Conservation (phyloP, 2,113 vertebrate genomes). For the Calyptommatus sinebrachiatus region DNA sequence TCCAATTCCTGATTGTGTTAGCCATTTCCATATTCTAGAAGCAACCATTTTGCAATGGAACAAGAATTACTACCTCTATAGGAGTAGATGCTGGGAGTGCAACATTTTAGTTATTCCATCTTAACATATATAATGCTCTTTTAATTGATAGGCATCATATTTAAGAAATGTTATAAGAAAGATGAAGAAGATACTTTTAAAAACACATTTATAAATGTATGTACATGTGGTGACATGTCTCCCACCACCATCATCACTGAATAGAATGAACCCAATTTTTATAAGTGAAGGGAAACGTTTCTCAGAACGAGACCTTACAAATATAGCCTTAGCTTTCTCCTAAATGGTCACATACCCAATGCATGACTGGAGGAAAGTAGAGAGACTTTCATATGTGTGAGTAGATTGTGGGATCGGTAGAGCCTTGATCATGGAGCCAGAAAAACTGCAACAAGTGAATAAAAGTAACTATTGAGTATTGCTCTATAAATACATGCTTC, state of each 20-base stretch:
- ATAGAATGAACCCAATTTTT: background rate
- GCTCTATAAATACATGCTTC: background rate
- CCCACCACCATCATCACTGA: no score
- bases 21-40: no score
- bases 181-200: background rate
- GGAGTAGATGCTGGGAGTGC: background rate
- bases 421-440: background rate
- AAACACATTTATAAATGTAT: background rate
- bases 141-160: constrained; percentile 1
- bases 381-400: background rate
- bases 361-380: background rate
- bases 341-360: background rate
- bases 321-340: background rate
- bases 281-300: background rate
- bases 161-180: background rate
- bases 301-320: background rate
- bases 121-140: background rate
- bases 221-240: background rate
- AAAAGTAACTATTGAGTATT: background rate
- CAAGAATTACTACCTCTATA: background rate
- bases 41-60: no score
- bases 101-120: background rate
- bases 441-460: background rate
- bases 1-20: no score
- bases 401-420: no score